Conservation (phyloP, 2,797 vertebrate genomes). For the Champsocephalus gunnari region DNA sequence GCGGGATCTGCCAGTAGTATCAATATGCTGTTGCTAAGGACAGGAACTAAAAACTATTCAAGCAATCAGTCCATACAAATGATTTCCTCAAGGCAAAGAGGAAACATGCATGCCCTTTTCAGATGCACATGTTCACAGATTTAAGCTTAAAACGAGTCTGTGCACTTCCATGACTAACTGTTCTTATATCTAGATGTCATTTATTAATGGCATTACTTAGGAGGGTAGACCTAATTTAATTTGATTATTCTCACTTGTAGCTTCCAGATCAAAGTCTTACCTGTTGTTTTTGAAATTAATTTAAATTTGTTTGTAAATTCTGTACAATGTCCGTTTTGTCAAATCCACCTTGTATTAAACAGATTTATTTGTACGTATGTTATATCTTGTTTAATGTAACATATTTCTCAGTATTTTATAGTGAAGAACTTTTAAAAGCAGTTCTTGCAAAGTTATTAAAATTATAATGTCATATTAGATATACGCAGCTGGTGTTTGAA, state of each 20-base stretch:
- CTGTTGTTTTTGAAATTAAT: constrained; percentile 74
- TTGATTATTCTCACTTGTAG: constrained; percentile 62
- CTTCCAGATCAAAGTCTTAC: constrained; percentile 80
- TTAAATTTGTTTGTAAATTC: constrained; percentile 79
- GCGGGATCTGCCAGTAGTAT: constrained; percentile 18
- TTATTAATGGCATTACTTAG: constrained; percentile 52
- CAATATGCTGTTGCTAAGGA: not conserved
- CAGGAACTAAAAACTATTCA: constrained; percentile 2
- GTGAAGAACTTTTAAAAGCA: constrained; percentile 70
- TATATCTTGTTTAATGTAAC: constrained; percentile 79
- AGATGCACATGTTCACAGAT: constrained; percentile 62
- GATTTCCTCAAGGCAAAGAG: constrained; percentile 17
- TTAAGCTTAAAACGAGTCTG: constrained; percentile 69
- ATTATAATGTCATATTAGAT: constrained; percentile 69
- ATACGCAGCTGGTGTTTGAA: constrained; percentile 73
- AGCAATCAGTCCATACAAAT: constrained; percentile 21
- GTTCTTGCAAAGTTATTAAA: constrained; percentile 68
- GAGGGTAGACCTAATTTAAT: constrained; percentile 54
- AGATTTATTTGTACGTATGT: constrained; percentile 77
- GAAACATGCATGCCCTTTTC: constrained; percentile 47
- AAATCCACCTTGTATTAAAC: constrained; percentile 75
- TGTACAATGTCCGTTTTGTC: constrained; percentile 76
- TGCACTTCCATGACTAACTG: constrained; percentile 77
- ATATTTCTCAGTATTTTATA: constrained; percentile 85
- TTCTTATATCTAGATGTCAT: constrained; percentile 60